Evolutionary conservation across 2,113 vertebrate genomes (phyloP).

Genomic region (Alethe diademata): DNA sequence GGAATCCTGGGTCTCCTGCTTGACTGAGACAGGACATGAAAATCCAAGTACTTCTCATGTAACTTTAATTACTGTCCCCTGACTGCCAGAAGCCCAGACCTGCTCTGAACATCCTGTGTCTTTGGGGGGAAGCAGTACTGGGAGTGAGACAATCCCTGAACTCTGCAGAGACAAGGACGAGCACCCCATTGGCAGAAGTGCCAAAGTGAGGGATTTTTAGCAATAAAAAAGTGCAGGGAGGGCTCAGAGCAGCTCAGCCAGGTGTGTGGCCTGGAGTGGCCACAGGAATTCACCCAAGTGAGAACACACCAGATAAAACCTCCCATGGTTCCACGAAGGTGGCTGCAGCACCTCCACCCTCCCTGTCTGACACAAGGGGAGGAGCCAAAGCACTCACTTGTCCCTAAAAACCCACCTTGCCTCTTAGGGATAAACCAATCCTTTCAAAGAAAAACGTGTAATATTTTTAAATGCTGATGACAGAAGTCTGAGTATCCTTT

Average conservation of each 20-base stretch:
- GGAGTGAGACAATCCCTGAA: not conserved
- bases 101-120: not conserved
- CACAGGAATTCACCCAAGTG: not conserved
- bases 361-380: accelerated
- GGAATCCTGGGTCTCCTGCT: not conserved
- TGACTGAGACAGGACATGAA: not conserved
- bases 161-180: accelerated
- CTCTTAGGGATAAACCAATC: not conserved
- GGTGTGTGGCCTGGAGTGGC: not conserved
- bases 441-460: accelerated
- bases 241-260: not conserved
- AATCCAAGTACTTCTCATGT: not conserved
- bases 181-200: not conserved
- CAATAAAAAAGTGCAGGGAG: accelerated
- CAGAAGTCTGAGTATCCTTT: not conserved
- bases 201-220: not conserved
- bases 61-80: not conserved
- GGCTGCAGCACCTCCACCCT: not conserved
- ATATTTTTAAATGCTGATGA: not conserved
- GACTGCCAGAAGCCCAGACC: not conserved
- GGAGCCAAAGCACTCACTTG: accelerated
- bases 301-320: accelerated
- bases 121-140: accelerated
- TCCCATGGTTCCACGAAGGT: not conserved
- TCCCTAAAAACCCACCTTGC: not conserved